These are phyloP conservation scores for Halesus radiatus DNA, from an alignment of 1,140 invertebrate genomes.

Conservation along the genomic window DNA sequence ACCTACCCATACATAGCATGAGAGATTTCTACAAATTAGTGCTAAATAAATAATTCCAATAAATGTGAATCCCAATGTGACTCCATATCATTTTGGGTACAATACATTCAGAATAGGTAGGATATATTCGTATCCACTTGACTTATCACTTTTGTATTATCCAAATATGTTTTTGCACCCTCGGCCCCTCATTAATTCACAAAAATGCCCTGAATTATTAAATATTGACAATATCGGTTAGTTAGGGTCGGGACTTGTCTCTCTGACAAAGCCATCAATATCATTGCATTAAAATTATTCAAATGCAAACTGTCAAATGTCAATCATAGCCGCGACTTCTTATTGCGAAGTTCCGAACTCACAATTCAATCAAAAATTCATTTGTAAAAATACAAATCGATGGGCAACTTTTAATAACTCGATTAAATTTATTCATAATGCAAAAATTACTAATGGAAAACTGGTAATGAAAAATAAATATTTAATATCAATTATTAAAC, in stretches of 20 bases:
- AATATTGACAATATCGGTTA: constrained; percentile 49
- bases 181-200: constrained; percentile 29
- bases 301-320: constrained; percentile 54
- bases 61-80: no score
- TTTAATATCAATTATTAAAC: neutral
- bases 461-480: neutral
- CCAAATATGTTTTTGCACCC: constrained; percentile 19
- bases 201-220: constrained; percentile 37
- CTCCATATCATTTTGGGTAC: no score
- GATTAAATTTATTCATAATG: constrained; percentile 22
- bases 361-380: constrained; percentile 48
- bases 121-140: constrained; percentile 19
- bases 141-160: constrained; percentile 34
- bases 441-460: neutral
- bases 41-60: no score
- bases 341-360: constrained; percentile 37
- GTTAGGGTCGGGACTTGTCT: constrained; percentile 37
- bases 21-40: no score
- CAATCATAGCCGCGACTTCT: constrained; percentile 45
- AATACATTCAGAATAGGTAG: no score
- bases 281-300: constrained; percentile 55
- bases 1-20: no score
- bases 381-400: constrained; percentile 23
- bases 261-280: constrained; percentile 47
- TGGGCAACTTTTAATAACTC: constrained; percentile 16